These are phyloP conservation scores for Noctua pronuba DNA, from an alignment of 2,888 invertebrate genomes.

Conservation along the genomic window DNA sequence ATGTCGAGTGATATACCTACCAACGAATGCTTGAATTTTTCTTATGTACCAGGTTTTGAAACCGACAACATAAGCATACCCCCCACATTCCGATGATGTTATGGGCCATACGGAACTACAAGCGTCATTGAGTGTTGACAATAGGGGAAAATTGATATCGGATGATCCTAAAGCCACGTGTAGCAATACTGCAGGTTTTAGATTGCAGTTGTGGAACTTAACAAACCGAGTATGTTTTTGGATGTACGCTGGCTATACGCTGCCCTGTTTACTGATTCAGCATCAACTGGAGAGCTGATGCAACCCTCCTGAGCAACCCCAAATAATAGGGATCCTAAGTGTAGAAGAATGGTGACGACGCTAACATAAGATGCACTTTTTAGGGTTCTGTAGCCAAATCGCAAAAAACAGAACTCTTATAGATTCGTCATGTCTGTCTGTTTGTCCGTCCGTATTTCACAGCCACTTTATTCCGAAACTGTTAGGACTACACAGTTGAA, in stretches of 20 bases:
- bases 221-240: background rate
- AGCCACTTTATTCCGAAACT: too few species aligned
- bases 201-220: background rate
- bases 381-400: too few species aligned
- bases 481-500: too few species aligned
- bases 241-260: background rate
- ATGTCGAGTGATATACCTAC: constrained; percentile 66
- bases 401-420: too few species aligned
- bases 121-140: constrained; percentile 14
- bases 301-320: background rate
- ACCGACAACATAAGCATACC: background rate
- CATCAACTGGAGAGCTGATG: background rate
- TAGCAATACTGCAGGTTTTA: constrained; percentile 18
- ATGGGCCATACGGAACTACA: background rate
- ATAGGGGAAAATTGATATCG: constrained; percentile 15
- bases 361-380: background rate
- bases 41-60: constrained; percentile 19
- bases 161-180: constrained; percentile 26
- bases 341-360: background rate
- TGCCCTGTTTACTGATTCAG: background rate
- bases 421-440: too few species aligned
- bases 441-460: too few species aligned
- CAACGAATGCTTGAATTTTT: constrained; percentile 43
- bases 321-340: background rate
- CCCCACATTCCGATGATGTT: constrained; percentile 12